Evolutionary conservation across 2,888 invertebrate species (phyloP), one percentile per base, ranked within the genome.

Genomic region (Ceriagrion tenellum): DNA sequence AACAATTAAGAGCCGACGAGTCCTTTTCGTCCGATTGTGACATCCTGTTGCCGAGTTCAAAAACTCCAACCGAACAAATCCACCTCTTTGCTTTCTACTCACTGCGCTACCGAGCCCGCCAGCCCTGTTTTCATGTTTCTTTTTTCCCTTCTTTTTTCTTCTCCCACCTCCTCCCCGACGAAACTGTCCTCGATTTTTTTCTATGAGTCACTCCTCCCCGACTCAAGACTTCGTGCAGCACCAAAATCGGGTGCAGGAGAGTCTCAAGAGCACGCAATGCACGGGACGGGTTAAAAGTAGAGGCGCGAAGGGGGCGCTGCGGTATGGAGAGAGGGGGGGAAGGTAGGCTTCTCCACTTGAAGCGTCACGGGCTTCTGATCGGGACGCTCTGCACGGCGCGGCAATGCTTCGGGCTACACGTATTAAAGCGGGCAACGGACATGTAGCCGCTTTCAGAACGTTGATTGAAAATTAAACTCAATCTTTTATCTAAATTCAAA

Each of bases 181-280:
- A 69, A 69, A 20, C 69, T 69, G 69, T 69, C 69, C 69, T 69
- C 69, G 69, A 69, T 69, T 69, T 69, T 69, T 69, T 69, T 26
- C 81, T 35, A 18, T 81, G 81, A 81, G 81, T 81, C 81, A 81
- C 35, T 35, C 30, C 81, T 35, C 12, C 81, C n/a, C 13, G 81
- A 35, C 59, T 16, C 26, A 18, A 47, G 81, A 81, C 81, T 81
- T 35, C 30, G 81, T 81, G 81, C 81, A 81, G 81, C 81, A 81
- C 81, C 81, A 81, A 81, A 81, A 81, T 81, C 81, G 81, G 81
- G 81, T 81, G 81, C 81, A 81, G 3, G 81, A 35, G 81, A 35
- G 35, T 30, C 47, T 47, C 81, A 81, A 81, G 81, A 35, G 81
- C 69, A 69, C 69, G 69, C 69, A 69, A 69, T 69, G 69, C 69